Evolutionary conservation across 2,888 invertebrate genomes (phyloP).

Genomic region (Ectropis crepuscularia): DNA sequence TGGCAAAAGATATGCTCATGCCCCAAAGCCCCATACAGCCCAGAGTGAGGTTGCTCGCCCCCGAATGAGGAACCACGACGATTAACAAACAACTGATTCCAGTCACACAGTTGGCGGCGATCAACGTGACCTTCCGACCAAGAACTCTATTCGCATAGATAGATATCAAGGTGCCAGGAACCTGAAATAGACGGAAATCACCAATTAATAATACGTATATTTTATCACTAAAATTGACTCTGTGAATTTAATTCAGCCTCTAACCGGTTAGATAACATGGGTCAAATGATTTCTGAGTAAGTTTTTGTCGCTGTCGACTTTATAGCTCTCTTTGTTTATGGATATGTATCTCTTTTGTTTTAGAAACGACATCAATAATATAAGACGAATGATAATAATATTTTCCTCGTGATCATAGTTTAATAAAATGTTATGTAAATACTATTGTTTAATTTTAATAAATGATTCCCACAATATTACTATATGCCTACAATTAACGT

Average conservation of each 20-base stretch:
- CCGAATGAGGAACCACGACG: slow-evolving; percentile 79
- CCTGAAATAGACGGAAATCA: slow-evolving; percentile 61
- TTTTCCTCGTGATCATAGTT: neutral
- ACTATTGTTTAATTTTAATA: too few relatives aligned
- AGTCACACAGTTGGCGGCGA: slow-evolving; percentile 86
- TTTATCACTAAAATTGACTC: slow-evolving; percentile 6
- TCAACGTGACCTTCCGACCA: slow-evolving; percentile 88
- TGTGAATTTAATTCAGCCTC: slow-evolving; percentile 11
- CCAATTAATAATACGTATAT: slow-evolving; percentile 12
- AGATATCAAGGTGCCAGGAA: slow-evolving; percentile 86
- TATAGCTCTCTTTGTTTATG: neutral
- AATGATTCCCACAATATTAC: too few relatives aligned
- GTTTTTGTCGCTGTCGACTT: neutral
- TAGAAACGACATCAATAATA: neutral
- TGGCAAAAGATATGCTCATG: slow-evolving; percentile 92
- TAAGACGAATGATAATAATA: neutral
- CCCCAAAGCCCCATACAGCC: slow-evolving; percentile 92
- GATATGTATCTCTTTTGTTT: slow-evolving; percentile 1
- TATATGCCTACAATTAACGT: too few relatives aligned
- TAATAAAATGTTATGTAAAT: neutral
- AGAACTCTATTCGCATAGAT: slow-evolving; percentile 87
- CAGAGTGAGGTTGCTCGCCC: slow-evolving; percentile 84
- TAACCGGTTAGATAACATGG: slow-evolving; percentile 24
- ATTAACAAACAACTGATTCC: slow-evolving; percentile 87
- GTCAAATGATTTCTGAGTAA: slow-evolving; percentile 29